Base-by-base conservation (phyloP, 2,797 vertebrate genomes). In the Siniperca obscura region DNA sequence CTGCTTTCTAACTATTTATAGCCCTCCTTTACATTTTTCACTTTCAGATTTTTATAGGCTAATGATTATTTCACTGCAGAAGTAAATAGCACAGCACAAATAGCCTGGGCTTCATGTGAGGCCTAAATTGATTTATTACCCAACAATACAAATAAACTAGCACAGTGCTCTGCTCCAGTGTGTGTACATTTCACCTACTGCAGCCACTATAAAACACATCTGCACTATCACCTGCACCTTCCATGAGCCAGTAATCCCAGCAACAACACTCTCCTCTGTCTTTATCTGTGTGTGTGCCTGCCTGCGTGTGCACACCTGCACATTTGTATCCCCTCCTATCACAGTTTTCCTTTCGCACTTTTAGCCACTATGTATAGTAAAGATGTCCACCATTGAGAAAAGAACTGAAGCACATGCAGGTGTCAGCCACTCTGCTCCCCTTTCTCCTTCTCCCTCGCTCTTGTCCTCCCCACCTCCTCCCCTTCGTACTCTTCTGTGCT, bases 331-430 rank as follows among this genome's bases (percentile, higher is more conserved):
- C 61, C 17, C 30, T 67, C 22, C 56, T 5, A 17, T 78, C 82
- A 80, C 70, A 22, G 61, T 71, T 76, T 83, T 72, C 50, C 64
- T 75, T 87, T 83, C 19, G 5, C 69, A 61, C 70, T 70, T 68
- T 76, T 69, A 70, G 22, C 70, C 64, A 36, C 14, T 2, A 60
- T 84, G 68, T 79, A 74, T 74, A 79, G 79, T 78, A 82, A 89
- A 88, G 87, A 91, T 82, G 87, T 82, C 88, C 76, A 64, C 87
- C 78, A 83, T 89, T 90, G 86, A 91, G 81, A 78, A 78, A 82
- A 80, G 78, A 86, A 72, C 94, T 96, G 84, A 93, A 96, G 95
- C 93, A 95, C 89, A 90, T 95, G 94, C 95, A 96, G 95, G 95
- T 96, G 95, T 94, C 92, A 83, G 82, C 82, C 84, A n/a, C 84